Percentiles rank a stretch among this genome's conserved stretches.
Evolutionary conservation across 2,797 vertebrate species (phyloP).

Genomic region (Lutjanus campechanus): DNA sequence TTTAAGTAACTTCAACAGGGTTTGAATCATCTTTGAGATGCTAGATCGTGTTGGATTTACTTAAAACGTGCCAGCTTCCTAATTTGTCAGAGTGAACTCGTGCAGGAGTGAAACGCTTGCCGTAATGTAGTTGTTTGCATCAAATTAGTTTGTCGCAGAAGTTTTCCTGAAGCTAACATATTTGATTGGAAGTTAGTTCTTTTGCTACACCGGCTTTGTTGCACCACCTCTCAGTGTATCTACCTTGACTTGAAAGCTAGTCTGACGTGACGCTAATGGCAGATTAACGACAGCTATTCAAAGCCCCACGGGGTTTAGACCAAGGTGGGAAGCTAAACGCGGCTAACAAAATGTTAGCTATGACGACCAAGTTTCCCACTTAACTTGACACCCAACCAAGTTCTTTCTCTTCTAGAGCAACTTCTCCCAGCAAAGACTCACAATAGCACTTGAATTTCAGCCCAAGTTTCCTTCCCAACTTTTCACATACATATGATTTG

Average conservation of each 20-base stretch:
- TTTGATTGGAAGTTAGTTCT: slow-evolving; percentile 38
- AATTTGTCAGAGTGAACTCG: slow-evolving; percentile 46
- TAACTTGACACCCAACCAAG: slow-evolving; percentile 6
- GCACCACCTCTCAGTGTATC: slow-evolving; percentile 40
- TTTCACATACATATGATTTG: too few species aligned
- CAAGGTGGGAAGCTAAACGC: slow-evolving; percentile 36
- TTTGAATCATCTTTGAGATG: slow-evolving; percentile 33
- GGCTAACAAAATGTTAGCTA: slow-evolving; percentile 2
- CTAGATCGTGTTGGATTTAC: slow-evolving; percentile 60
- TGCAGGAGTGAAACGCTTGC: slow-evolving; percentile 60
- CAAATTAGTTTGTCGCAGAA: slow-evolving; percentile 46
- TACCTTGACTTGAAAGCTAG: slow-evolving; percentile 46
- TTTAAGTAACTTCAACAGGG: slow-evolving; percentile 63
- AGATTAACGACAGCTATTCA: slow-evolving; percentile 35
- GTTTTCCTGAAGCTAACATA: slow-evolving; percentile 42
- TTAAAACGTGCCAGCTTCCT: slow-evolving; percentile 60
- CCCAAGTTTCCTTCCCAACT: too few species aligned
- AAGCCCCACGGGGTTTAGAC: slow-evolving; percentile 14
- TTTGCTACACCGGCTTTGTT: slow-evolving; percentile 43
- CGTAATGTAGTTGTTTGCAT: slow-evolving; percentile 55
- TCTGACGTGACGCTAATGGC: slow-evolving; percentile 43
- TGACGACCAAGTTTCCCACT: neutral
- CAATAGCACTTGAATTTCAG: slow-evolving; percentile 23
- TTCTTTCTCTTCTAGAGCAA: neutral
- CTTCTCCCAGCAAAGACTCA: slow-evolving; percentile 12